A percentile compares a stretch with the other conserved stretches of the same genome.
Evolutionary conservation across 2,113 vertebrate genomes (phyloP).

Genomic region (Eptesicus fuscus): DNA sequence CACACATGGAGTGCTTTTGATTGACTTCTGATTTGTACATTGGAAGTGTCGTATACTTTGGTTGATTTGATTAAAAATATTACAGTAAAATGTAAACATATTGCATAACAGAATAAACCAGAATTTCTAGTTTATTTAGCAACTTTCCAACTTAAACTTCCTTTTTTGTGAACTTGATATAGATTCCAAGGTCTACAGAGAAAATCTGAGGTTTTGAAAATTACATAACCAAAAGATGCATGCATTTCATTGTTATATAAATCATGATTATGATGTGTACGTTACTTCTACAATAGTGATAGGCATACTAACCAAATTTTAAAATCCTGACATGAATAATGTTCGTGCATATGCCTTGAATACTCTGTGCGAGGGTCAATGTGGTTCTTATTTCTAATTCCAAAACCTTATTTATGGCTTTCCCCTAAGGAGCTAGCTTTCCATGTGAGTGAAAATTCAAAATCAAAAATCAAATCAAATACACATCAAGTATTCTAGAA

Average conservation of each 20-base stretch:
- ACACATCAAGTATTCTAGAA: not conserved
- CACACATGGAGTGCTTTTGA: not conserved
- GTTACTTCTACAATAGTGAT: not conserved
- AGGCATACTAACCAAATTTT: constrained; percentile 36
- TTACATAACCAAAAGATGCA: not conserved
- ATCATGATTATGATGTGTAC: not conserved
- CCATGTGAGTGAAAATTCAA: not conserved
- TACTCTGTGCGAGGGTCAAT: not conserved
- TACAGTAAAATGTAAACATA: not conserved
- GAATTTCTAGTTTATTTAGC: constrained; percentile 9
- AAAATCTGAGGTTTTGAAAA: not conserved
- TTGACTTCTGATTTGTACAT: not conserved
- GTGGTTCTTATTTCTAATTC: constrained; percentile 16
- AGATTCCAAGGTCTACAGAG: not conserved
- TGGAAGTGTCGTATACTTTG: not conserved
- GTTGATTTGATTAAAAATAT: constrained; percentile 17
- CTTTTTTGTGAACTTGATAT: not conserved
- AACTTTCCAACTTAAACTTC: not conserved
- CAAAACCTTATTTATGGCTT: not conserved
- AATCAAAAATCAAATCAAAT: not conserved
- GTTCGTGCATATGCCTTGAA: not conserved
- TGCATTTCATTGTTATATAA: not conserved
- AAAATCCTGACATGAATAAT: constrained; percentile 42
- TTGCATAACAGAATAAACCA: not conserved
- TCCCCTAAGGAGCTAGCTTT: not conserved